A percentile compares a stretch with the other conserved stretches of the same genome.
These are phyloP conservation scores for Lateolabrax maculatus DNA, from an alignment of 2,797 vertebrate species.

Conservation along the genomic window DNA sequence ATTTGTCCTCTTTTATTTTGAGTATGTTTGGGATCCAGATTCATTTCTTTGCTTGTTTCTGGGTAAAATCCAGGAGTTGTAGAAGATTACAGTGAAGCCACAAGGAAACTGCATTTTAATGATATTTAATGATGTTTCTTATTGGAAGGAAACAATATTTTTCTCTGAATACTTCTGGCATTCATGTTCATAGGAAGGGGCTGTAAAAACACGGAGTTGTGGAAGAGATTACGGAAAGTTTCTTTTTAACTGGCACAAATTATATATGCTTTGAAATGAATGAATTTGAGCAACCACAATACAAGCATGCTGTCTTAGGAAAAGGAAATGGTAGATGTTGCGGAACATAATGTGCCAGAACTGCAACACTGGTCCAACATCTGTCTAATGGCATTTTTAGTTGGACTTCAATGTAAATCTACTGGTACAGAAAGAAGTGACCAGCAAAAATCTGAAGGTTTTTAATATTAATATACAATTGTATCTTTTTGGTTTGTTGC, in stretches of 20 bases:
- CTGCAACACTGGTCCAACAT: background rate
- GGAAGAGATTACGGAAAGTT: background rate
- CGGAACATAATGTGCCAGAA: background rate
- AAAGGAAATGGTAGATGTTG: background rate
- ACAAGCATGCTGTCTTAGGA: background rate
- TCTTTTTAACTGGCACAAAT: background rate
- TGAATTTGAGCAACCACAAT: background rate
- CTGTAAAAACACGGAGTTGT: background rate
- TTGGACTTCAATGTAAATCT: background rate
- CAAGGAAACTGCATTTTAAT: background rate
- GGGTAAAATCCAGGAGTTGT: background rate
- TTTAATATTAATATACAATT: background rate
- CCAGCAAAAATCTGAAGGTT: background rate
- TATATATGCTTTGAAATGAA: background rate
- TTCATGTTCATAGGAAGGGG: background rate
- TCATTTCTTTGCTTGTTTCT: constrained; percentile 13
- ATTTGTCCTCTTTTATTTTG: constrained; percentile 3
- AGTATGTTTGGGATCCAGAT: background rate
- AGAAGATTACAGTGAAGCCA: background rate
- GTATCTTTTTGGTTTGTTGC: background rate
- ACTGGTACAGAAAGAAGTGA: background rate
- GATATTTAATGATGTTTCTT: background rate
- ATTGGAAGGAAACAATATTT: background rate
- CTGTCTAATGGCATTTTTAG: background rate
- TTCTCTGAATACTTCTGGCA: background rate